Conservation (phyloP, 2,113 vertebrate species). For the Rattus rattus region DNA sequence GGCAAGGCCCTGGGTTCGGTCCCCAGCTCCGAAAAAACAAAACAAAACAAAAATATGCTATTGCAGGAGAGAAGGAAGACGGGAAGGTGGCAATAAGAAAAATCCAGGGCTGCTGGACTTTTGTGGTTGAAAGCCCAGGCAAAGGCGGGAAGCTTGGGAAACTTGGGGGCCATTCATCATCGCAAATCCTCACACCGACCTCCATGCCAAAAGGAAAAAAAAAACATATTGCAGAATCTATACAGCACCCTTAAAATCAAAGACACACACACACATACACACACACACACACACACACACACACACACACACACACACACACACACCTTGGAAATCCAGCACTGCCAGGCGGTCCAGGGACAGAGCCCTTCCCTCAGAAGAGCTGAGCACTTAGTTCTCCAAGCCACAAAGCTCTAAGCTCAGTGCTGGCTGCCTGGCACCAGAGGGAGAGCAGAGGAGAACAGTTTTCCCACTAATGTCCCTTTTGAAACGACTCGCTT, state of each 20-base stretch:
- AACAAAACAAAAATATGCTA: constrained; percentile 29
- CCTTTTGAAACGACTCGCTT: background rate
- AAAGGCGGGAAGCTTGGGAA: background rate
- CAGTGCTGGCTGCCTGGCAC: background rate
- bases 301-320: no score
- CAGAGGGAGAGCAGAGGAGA: background rate
- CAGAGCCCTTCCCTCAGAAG: background rate
- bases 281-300: no score
- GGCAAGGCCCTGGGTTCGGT: no score
- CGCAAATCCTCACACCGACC: background rate
- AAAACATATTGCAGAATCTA: background rate
- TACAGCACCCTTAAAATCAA: background rate
- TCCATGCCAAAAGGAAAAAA: background rate
- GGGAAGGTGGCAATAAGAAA: background rate
- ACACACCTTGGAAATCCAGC: background rate
- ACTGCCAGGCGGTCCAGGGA: background rate
- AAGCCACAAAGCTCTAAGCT: background rate
- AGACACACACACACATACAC: background rate
- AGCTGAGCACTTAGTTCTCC: background rate
- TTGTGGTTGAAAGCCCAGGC: background rate
- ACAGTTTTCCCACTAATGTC: background rate
- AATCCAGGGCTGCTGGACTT: background rate
- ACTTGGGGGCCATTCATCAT: background rate
- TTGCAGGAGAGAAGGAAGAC: background rate
- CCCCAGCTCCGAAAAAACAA: no score